phyloP scores from a whole-genome alignment of 2,888 invertebrate species.

The Megastigmus dorsalis region DNA sequence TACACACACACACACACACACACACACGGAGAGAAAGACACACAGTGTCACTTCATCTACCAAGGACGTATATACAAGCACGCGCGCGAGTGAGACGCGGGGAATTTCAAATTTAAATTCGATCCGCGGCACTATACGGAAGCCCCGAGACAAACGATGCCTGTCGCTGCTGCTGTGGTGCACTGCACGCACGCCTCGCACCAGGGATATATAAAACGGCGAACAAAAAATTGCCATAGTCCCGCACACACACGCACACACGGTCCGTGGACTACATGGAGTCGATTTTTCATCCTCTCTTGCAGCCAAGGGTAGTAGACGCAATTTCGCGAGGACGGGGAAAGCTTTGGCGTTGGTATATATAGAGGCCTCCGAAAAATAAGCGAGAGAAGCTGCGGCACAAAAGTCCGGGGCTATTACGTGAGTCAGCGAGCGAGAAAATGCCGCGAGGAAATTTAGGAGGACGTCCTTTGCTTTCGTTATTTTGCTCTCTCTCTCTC shows the following conservation, averaged over 20 bases:
- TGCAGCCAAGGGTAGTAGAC: neutral
- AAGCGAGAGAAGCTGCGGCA: neutral
- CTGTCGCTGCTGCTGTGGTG: neutral
- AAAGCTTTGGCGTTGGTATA: no score
- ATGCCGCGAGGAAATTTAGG: conserved; percentile 34
- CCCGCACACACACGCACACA: no score
- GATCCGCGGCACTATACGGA: conserved; percentile 1
- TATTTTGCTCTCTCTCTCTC: neutral
- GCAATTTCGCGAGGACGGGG: conserved; percentile 30
- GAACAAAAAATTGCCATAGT: no score
- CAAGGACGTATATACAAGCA: no score
- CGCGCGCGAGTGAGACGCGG: neutral
- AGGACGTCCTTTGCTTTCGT: conserved; percentile 7
- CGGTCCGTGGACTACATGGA: no score
- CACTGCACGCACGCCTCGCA: neutral
- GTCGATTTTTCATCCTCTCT: conserved; percentile 43
- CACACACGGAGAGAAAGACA: neutral
- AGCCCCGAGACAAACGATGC: neutral
- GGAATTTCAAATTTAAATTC: conserved; percentile 42
- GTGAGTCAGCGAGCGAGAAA: conserved; percentile 42
- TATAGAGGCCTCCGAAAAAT: conserved; percentile 30
- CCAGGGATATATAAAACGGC: no score
- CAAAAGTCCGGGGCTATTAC: conserved; percentile 27
- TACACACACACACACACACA: no score
- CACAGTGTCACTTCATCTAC: conserved; percentile 6